These are phyloP conservation scores for Stenchaetothrips biformis DNA, from an alignment of 2,888 invertebrate species.

Conservation along the genomic window DNA sequence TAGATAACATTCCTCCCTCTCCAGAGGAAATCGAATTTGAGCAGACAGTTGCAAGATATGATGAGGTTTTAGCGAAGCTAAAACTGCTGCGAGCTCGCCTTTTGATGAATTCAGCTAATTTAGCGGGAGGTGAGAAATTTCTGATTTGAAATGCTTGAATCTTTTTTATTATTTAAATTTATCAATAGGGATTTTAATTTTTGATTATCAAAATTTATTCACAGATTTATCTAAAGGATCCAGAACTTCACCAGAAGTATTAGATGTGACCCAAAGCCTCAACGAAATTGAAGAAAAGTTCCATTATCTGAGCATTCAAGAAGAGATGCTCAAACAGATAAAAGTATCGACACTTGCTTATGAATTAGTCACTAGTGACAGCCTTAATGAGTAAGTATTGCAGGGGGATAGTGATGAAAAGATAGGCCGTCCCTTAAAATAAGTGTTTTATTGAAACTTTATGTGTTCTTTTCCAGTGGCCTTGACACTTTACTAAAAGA, in stretches of 20 bases:
- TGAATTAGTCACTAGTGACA: neutral
- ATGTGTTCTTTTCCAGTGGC: neutral
- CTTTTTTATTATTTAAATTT: neutral
- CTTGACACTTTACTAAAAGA: neutral
- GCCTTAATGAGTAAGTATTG: neutral
- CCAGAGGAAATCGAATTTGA: neutral
- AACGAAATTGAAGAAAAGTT: neutral
- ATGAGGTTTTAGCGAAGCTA: neutral
- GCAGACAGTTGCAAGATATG: slow-evolving; percentile 5
- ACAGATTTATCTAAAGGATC: too few relatives aligned
- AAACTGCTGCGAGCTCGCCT: neutral
- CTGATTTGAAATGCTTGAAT: neutral
- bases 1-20: neutral
- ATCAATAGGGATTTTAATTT: neutral
- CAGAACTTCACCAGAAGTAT: neutral
- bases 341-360: neutral
- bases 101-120: neutral
- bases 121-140: neutral
- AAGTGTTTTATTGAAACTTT: neutral
- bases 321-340: neutral
- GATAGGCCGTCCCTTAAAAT: neutral
- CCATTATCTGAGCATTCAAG: neutral
- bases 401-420: too few relatives aligned
- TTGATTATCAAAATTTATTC: neutral
- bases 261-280: neutral